A percentile compares a stretch with the other conserved stretches of the same genome.
Evolutionary conservation across 1,140 invertebrate species (phyloP).

Genomic region (Amphibalanus amphitrite): DNA sequence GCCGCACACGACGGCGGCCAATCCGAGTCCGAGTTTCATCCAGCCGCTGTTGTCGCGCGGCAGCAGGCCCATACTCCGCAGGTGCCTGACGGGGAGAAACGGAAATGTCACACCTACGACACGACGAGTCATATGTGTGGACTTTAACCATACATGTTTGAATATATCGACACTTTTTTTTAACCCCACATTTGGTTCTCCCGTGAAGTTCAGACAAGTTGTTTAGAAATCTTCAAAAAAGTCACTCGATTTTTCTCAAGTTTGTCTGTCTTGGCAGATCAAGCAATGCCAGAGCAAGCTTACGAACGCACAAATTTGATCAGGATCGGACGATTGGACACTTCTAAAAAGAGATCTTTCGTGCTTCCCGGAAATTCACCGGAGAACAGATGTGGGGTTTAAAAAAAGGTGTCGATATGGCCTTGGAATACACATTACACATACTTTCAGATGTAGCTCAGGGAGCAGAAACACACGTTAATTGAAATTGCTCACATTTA

Average conservation of each 20-base stretch:
- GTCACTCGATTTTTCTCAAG: no score
- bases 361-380: no score
- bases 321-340: no score
- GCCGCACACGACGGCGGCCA: slow-evolving; percentile 64
- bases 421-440: neutral
- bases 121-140: slow-evolving; percentile 8
- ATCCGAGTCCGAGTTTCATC: slow-evolving; percentile 73
- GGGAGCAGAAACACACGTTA: neutral
- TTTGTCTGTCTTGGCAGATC: no score
- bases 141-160: neutral
- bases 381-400: no score
- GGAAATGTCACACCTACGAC: neutral
- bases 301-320: no score
- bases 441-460: neutral
- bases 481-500: no score
- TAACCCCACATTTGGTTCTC: no score
- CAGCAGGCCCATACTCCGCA: slow-evolving; percentile 62
- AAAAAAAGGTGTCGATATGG: no score
- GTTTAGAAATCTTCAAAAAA: neutral
- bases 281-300: no score
- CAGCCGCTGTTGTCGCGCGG: slow-evolving; percentile 54
- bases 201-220: neutral
- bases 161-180: no score
- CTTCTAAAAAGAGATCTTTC: no score
- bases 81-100: slow-evolving; percentile 39